Evolutionary conservation across 2,113 vertebrate species (phyloP), one percentile per base, ranked within the genome.

Genomic region (Dolichallabes microphthalmus): DNA sequence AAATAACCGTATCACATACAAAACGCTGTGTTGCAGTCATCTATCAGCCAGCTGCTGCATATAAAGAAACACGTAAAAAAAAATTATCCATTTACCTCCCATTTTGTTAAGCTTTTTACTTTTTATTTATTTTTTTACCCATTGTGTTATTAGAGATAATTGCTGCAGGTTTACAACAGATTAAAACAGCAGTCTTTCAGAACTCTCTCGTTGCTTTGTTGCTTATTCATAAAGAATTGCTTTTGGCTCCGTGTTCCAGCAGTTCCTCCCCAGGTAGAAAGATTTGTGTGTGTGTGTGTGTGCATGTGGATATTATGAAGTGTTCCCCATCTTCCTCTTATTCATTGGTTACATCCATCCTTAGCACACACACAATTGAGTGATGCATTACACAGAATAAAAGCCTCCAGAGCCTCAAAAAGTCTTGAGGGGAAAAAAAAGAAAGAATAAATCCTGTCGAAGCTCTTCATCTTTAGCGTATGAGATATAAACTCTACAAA

Each of bases 61-160:
- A 80, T 25, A 52, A 60, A 87, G 85, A 77, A 71, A 81, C 55
- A 22, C 58, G 85, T 69, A 88, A 89, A 90, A 39, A n/a, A n/a
- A 27, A 52, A 19, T 13, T 13, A n/a, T 75, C 45, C 14, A 25
- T 27, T 75, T 15, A 45, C 32, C 32, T 12, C 17, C 9, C 17
- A 22, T 20, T 22, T 39, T 45, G 68, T 7, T 22, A n/a, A 12
- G 8, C 9, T 50, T 10, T 39, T 10, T 10, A 0, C 3, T 73
- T 22, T 20, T 20, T 73, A 1, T 35, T 13, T 69, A 10, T 69
- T 20, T 22, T 14, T n/a, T n/a, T 86, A 82, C 22, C 64, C 76
- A 55, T 80, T 76, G 45, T 63, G 87, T 87, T 90, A 88, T 92
- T 92, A 89, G 82, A 79, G 90, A 86, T 91, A 93, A 93, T 89